Base-by-base conservation (phyloP, 1,140 invertebrate genomes). In the Hyposmocoma kahamanoa region DNA sequence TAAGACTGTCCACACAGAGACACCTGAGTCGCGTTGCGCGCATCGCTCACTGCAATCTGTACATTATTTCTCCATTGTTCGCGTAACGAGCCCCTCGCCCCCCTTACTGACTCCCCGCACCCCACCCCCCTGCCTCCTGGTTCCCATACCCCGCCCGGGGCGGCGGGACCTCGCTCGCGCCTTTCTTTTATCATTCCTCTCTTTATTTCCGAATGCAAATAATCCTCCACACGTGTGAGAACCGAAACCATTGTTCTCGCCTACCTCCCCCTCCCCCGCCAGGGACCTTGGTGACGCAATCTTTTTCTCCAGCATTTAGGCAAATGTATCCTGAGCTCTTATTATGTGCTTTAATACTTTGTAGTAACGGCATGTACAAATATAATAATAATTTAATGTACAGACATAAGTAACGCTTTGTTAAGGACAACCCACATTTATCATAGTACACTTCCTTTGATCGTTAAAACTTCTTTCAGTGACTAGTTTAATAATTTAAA, bases 131-230 rank as follows among this genome's bases (percentile, higher is more conserved):
- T 43, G 42, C 52, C 55, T 41, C 66, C 62, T 45, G 41, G 57
- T 70, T 64, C 70, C 68, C 70, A 72, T 68, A 71, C 72, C 70
- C 76, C 59, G 56, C 69, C 74, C 61, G 61, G 69, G 76, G 74
- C 76, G 77, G 76, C 69, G 72, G 77, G 67, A 75, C 72, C 72
- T 72, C 65, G 62, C 81, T 83, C 82, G 82, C 82, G 80, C 79
- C 82, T 83, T 85, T 84, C 80, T 84, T 84, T 84, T 87, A 86
- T 87, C 84, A 86, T 86, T 87, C 84, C 80, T 86, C 86, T 87
- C 86, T 87, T 87, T 87, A 87, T 87, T 87, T 87, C 84, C 84
- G 84, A 86, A 87, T 87, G 86, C 86, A 87, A 87, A 87, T 87
- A 87, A 86, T 86, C 82, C 80, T 84, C 80, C 82, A 83, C 81